Conservation (phyloP, 2,113 vertebrate species). For the Pangasianodon hypophthalmus region DNA sequence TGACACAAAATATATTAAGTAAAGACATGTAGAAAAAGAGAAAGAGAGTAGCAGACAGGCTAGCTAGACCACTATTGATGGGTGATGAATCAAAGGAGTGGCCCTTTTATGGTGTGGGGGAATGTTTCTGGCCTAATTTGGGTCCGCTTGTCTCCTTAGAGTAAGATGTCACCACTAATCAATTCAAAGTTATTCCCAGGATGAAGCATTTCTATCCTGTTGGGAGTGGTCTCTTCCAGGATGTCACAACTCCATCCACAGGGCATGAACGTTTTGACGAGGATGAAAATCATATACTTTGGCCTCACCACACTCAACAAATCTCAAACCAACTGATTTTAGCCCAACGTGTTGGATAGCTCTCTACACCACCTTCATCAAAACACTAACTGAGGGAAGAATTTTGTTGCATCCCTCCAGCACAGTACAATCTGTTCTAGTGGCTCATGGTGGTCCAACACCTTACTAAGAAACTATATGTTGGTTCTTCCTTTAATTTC, state of each 20-base stretch:
- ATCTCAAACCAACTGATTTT: neutral
- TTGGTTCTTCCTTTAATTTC: neutral
- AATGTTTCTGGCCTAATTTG: neutral
- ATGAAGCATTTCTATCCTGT: neutral
- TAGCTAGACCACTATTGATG: neutral
- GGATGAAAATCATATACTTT: neutral
- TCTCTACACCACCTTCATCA: neutral
- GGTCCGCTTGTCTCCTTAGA: neutral
- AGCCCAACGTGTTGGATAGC: neutral
- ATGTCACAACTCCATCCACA: neutral
- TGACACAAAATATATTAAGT: neutral
- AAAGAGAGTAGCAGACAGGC: neutral
- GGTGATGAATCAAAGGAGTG: neutral
- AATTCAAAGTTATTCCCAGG: neutral
- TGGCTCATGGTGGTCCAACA: neutral
- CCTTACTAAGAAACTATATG: neutral
- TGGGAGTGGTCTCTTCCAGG: neutral
- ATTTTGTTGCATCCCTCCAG: neutral
- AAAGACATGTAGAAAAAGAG: neutral
- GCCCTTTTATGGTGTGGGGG: neutral
- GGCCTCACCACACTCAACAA: neutral
- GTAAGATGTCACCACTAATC: neutral
- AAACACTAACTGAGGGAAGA: neutral
- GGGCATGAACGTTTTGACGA: neutral
- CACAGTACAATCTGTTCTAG: neutral